Evolutionary conservation across 2,888 invertebrate species (phyloP).

Genomic region (Dasypogon diadema): DNA sequence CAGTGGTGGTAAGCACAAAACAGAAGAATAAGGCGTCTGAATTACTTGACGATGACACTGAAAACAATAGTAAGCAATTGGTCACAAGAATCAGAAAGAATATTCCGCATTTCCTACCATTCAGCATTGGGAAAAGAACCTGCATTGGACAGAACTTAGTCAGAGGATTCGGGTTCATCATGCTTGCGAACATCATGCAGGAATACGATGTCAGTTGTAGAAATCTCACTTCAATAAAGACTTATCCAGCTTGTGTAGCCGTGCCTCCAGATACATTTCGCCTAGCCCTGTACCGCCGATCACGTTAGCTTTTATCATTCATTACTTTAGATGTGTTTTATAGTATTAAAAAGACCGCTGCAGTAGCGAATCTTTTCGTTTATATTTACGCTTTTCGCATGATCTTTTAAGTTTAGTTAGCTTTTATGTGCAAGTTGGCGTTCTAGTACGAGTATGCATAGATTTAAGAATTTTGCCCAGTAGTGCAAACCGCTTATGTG

Average conservation of each 20-base stretch:
- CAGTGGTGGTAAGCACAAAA: constrained; percentile 56
- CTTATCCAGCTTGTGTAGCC: constrained; percentile 77
- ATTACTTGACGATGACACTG: constrained; percentile 73
- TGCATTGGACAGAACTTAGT: constrained; percentile 85
- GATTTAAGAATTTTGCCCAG: background rate
- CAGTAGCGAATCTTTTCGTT: constrained; percentile 6
- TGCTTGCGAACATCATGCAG: constrained; percentile 78
- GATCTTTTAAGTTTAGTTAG: background rate
- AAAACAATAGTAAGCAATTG: constrained; percentile 61
- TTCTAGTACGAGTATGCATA: background rate
- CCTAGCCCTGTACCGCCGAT: constrained; percentile 71
- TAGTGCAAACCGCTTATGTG: background rate
- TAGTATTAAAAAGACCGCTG: constrained; percentile 38
- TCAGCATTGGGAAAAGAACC: constrained; percentile 83
- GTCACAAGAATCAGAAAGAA: constrained; percentile 67
- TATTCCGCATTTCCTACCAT: constrained; percentile 80
- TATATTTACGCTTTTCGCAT: constrained; percentile 15
- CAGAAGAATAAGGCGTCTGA: constrained; percentile 66
- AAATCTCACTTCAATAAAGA: constrained; percentile 70
- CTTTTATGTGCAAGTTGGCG: background rate
- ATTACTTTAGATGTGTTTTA: background rate
- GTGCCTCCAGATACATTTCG: constrained; percentile 79
- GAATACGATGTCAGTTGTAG: constrained; percentile 75
- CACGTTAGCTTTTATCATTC: constrained; percentile 21
- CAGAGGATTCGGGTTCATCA: constrained; percentile 78